A percentile compares a stretch with the other conserved stretches of the same genome.
Conservation (phyloP, 2,797 vertebrate genomes). For the Silurus aristotelis region DNA sequence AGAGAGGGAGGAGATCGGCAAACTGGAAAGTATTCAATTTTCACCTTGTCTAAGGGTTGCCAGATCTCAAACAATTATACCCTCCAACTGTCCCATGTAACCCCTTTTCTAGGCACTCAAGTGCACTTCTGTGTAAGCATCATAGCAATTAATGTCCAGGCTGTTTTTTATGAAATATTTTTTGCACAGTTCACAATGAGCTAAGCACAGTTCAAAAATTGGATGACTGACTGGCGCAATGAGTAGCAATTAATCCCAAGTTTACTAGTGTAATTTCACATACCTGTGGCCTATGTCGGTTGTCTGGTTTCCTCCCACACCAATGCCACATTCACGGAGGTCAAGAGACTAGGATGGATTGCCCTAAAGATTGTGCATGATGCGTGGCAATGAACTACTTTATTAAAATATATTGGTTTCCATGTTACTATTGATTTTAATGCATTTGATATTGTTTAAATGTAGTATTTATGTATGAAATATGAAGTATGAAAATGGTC, state of each 20-base stretch:
- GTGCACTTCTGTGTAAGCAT: not conserved
- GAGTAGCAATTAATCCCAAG: no score
- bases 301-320: not conserved
- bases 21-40: slow-evolving; percentile 31
- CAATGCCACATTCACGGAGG: not conserved
- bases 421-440: not conserved
- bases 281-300: not conserved
- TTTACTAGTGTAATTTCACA: not conserved
- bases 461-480: not conserved
- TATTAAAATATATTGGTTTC: not conserved
- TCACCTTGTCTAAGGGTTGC: slow-evolving; percentile 19
- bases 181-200: not conserved
- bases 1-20: not conserved
- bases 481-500: not conserved
- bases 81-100: not conserved
- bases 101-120: not conserved
- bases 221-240: not conserved
- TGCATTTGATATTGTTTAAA: not conserved
- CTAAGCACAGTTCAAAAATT: not conserved
- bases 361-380: not conserved
- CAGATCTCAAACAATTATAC: slow-evolving; percentile 55
- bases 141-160: not conserved
- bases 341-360: not conserved
- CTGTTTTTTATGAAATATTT: not conserved
- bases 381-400: not conserved